Base-by-base conservation (phyloP, 2,888 invertebrate species). In the Melinaea menophilus region DNA sequence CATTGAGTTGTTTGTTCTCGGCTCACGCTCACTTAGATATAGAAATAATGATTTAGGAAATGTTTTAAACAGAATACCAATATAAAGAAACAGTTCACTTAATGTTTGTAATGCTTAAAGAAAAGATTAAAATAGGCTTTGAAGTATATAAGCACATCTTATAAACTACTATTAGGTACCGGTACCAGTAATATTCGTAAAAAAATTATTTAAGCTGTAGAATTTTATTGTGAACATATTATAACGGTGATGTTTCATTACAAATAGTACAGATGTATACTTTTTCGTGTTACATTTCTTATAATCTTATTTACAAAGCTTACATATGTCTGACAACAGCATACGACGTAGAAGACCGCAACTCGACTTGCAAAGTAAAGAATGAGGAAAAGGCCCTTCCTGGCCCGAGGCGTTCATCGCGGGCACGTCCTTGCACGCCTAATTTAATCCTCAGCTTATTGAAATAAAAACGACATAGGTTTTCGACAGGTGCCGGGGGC, bases 401-500 rank as follows among this genome's bases (percentile, higher is more conserved):
- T 63, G 57, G 70, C 75, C 72, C 54, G 60, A 61, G 73, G 75
- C 73, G 71, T 63, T 67, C 68, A 71, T 75, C 75, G 79, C 80
- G 77, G 78, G 79, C 81, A 79, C 84, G 84, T 84, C 82, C 81
- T 84, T 79, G 84, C 81, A 86, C 84, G 89, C 86, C 86, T 88
- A 89, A 90, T 89, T 90, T 90, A 89, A 89, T 90, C 88, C 85
- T 83, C 81, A 73, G 85, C 86, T 89, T 90, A 89, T 90, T 88
- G 89, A 90, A 90, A 90, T 90, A 90, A 90, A 90, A 89, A 89
- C 88, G 89, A 84, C 88, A 88, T 90, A 89, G 89, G 90, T 90
- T 90, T 87, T 88, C 84, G 90, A 86, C 90, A 90, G 90, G 90
- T 90, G 89, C 84, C 81, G 78, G 78, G 75, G 80, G 82, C 78